A percentile compares a stretch with the other conserved stretches of the same genome.
Evolutionary conservation across 2,888 invertebrate species (phyloP).

Genomic region (Leucophenga montana): DNA sequence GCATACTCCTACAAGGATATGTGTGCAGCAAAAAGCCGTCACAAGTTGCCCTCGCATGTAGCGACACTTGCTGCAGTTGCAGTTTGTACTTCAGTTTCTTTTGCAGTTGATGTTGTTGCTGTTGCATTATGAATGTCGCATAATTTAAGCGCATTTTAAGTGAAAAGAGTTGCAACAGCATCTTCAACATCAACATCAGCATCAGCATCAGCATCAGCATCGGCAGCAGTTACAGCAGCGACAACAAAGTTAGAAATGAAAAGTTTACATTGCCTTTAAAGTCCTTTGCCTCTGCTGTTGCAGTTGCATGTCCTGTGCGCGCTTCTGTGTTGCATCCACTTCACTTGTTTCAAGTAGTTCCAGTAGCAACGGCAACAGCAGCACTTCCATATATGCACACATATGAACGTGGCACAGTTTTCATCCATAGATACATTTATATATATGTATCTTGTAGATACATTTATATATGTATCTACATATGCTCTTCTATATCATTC

Average conservation of each 20-base stretch:
- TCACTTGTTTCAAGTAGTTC: slow-evolving; percentile 16
- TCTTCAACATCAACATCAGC: slow-evolving; percentile 7
- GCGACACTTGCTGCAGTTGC: slow-evolving; percentile 3
- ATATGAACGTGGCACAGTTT: neutral
- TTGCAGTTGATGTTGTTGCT: too few relatives aligned
- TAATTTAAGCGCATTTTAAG: slow-evolving; percentile 58
- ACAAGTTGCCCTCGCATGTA: neutral
- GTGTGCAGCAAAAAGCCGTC: neutral
- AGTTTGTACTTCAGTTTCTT: slow-evolving; percentile 3
- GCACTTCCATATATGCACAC: neutral
- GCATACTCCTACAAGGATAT: neutral
- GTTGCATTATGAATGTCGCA: slow-evolving; percentile 68
- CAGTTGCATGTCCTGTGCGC: neutral
- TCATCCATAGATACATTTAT: neutral
- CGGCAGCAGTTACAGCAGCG: slow-evolving; percentile 12
- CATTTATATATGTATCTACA: neutral
- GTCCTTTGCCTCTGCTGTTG: neutral
- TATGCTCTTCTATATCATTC: too few relatives aligned
- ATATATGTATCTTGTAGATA: neutral
- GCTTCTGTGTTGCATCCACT: neutral
- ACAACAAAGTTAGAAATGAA: neutral
- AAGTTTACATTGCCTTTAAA: neutral
- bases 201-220: slow-evolving; percentile 12
- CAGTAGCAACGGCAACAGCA: neutral
- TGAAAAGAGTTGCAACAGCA: slow-evolving; percentile 23